Percentiles rank a stretch among this genome's conserved stretches.
phyloP scores from a whole-genome alignment of 1,140 invertebrate genomes.

The Tribolium madens region DNA sequence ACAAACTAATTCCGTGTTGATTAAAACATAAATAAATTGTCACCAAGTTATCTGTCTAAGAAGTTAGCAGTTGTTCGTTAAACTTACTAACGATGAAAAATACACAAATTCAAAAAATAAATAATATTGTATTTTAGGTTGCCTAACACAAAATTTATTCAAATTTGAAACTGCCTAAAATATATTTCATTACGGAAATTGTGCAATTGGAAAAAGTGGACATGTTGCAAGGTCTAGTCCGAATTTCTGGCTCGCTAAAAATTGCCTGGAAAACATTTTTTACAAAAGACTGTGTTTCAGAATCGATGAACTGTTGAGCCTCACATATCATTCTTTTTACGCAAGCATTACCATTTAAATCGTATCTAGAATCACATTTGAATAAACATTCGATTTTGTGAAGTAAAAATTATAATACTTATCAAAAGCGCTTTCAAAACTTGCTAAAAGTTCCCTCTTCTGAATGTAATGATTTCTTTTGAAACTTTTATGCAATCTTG shows the following conservation, averaged over 20 bases:
- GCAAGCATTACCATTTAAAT: conserved; percentile 9
- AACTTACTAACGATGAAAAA: background rate
- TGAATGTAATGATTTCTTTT: conserved; percentile 1
- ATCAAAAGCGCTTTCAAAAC: background rate
- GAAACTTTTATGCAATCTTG: background rate
- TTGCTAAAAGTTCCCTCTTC: background rate
- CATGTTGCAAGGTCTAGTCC: conserved; percentile 35
- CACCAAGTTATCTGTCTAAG: background rate
- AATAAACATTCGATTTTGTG: background rate
- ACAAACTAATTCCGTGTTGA: background rate
- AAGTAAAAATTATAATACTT: background rate
- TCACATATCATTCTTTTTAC: conserved; percentile 32
- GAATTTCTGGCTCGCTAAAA: conserved; percentile 4
- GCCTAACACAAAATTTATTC: background rate
- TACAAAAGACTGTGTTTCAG: conserved; percentile 19
- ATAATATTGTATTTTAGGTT: background rate
- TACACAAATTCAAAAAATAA: background rate
- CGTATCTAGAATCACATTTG: background rate
- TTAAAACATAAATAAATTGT: background rate
- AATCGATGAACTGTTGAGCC: conserved; percentile 3
- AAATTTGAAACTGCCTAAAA: conserved; percentile 41
- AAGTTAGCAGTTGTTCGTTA: background rate
- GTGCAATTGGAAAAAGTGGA: conserved; percentile 40
- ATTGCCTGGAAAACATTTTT: conserved; percentile 4
- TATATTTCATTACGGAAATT: conserved; percentile 47